Evolutionary conservation across 1,140 invertebrate species (phyloP), one percentile per base, ranked within the genome.

Genomic region (Anastatus disparis): DNA sequence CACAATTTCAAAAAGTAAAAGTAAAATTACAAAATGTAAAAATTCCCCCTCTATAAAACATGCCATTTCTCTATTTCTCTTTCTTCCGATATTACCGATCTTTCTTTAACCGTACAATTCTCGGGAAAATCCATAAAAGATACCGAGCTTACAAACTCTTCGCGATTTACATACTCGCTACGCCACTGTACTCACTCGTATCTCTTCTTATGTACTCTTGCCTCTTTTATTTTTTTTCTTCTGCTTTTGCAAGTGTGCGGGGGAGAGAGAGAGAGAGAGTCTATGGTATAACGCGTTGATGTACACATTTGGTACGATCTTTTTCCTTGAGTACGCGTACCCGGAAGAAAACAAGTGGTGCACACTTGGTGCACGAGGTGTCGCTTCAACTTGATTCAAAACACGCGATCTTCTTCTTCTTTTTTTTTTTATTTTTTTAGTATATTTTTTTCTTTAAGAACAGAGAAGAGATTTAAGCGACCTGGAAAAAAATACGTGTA

Each of bases 91-190:
- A n/a, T n/a, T 29, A 17, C 29, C 22, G 38, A 35, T 48, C 17
- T 6, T 15, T n/a, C 24, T 17, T 69, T n/a, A n/a, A 69, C 46
- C 68, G 59, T 63, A 56, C 44, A 22, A 59, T 65, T 59, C 53
- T 26, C 52, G 48, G 44, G 62, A 65, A 71, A 65, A 65, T 65
- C 44, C 62, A 58, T 65, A 58, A 64, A 71, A 70, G 42, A 71
- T 71, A 38, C n/a, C 56, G 12, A 20, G 17, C 53, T n/a, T n/a
- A 35, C 35, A n/a, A n/a, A n/a, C n/a, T n/a, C n/a, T n/a, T n/a
- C n/a, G n/a, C 77, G 79, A 83, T 84, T 82, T 82, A 83, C 81
- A 84, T 83, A 84, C 81, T 77, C 72, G 78, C 76, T 80, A 77
- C 79, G 79, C 81, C 79, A 82, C 77, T 82, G 81, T 71, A 9